Evolutionary conservation across 2,888 invertebrate genomes (phyloP), one percentile per base, ranked within the genome.

Genomic region (Empis stercorea): DNA sequence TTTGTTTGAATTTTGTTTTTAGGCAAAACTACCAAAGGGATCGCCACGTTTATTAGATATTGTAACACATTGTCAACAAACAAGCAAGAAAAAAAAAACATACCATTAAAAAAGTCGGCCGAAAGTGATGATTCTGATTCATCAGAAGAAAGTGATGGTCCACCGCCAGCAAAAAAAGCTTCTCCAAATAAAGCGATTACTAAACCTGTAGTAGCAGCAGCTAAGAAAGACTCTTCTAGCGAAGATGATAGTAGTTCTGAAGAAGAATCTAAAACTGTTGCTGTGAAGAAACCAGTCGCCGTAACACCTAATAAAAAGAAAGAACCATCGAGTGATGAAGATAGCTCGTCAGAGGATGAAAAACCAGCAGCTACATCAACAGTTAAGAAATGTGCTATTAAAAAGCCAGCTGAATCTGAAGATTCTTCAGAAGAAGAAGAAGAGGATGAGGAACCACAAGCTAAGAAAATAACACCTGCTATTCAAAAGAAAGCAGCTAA

Each of bases 11-110:
- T 37, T n/a, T n/a, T n/a, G 50, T 51, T 75, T 76, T 54, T 65
- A 87, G 86, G 74, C 73, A 54, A 64, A 69, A 10, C 66, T 81
- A 44, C 72, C 73, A 1, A 82, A 84, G 64, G 81, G 79, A 46
- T 72, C 77, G 0, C 81, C 84, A 1, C 71, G 75, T 11, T 66
- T 87, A n/a, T 54, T 63, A 11, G 82, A 84, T 11, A 71, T 86
- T 13, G 53, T 79, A 16, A 61, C 68, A 9, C 71, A 74, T 57
- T 81, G 72, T 59, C 72, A 76, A 60, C 74, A 76, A 58, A 72
- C 65, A 34, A 56, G 51, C 62, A 68, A 37, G 15, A 73, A 70
- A 49, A 75, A 76, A 43, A 61, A 36, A 60, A 63, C 4, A 55
- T 53, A 20, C 38, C 32, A 36, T 23, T 16, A 36, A 42, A 37